Conservation (phyloP, 2,888 invertebrate species). For the Nebria brevicollis region DNA sequence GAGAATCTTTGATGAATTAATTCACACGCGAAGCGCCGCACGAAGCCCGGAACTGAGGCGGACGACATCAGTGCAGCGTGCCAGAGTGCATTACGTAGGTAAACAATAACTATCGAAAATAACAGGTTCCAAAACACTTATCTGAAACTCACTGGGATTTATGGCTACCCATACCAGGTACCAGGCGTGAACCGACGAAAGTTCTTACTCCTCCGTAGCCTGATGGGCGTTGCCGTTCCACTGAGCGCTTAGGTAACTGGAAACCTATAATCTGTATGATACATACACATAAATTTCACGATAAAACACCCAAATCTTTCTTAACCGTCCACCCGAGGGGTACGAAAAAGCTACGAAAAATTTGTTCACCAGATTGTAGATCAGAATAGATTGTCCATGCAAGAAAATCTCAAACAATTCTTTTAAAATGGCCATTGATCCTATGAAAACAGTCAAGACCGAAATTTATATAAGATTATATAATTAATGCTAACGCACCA, state of each 20-base stretch:
- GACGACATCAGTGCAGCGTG: constrained; percentile 16
- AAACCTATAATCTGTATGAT: constrained; percentile 46
- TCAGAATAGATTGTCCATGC: not conserved
- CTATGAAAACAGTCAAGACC: not conserved
- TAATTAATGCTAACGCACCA: too few relatives aligned
- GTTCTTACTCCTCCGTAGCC: constrained; percentile 9
- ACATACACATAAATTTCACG: constrained; percentile 42
- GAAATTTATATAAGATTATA: too few relatives aligned
- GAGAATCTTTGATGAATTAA: constrained; percentile 43
- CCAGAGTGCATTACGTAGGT: constrained; percentile 40
- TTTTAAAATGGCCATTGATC: not conserved
- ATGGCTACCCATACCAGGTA: constrained; percentile 22
- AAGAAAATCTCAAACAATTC: not conserved
- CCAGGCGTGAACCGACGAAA: constrained; percentile 16
- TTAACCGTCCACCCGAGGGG: not conserved
- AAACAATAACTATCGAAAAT: constrained; percentile 46
- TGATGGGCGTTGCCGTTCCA: constrained; percentile 41
- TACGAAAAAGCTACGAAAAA: not conserved
- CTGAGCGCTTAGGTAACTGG: constrained; percentile 42
- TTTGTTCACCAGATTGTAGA: constrained; percentile 1
- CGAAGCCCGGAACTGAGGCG: constrained; percentile 11
- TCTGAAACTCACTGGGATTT: constrained; percentile 41
- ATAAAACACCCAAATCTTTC: constrained; percentile 37
- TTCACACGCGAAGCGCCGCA: constrained; percentile 13
- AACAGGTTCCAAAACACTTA: constrained; percentile 45